Base-by-base conservation (phyloP, 2,797 vertebrate genomes). In the Cryptoblepharus egeriae region DNA sequence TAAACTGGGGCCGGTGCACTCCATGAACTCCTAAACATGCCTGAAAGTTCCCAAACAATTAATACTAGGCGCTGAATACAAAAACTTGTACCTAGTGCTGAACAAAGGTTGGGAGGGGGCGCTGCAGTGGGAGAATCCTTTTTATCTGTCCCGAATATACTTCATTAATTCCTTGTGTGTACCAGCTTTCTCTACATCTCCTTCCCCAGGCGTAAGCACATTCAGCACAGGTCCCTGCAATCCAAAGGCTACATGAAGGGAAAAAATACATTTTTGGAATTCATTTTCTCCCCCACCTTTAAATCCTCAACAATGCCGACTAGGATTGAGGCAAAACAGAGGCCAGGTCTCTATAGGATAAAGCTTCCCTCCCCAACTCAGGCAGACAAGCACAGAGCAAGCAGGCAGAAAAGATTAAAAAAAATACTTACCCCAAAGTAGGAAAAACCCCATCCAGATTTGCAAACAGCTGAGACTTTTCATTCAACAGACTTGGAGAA, bases 361-460 rank as follows among this genome's bases (percentile, higher is more conserved):
- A 2, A 18, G 5, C 15, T 30, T 55, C 28, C 12, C 8, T 26
- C 7, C 28, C 5, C 37, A 10, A 20, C 45, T 30, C 11, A 16
- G 13, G 15, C 1, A 61, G 22, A 7, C 35, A 24, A 65, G 37
- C 49, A 42, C 10, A 57, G 5, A 42, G 42, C 60, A 77, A 6
- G 11, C 58, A 65, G 67, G 24, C 3, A 11, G 57, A 73, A 80
- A 52, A n/a, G 1, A 85, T 49, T 26, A 11, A 22, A 28, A 60
- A 22, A 28, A 60, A 88, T 92, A 94, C 93, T 94, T 90, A 93
- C 93, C 92, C 91, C 88, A 87, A 88, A 85, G 85, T 84, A 73
- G 88, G 91, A 88, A 77, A 92, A 88, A 84, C 74, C 90, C 91
- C 81, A 90, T 88, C 90, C 86, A 76, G 81, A 81, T 88, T 87